These are phyloP conservation scores for Aramus guarauna DNA, from an alignment of 2,113 vertebrate genomes.

Conservation along the genomic window DNA sequence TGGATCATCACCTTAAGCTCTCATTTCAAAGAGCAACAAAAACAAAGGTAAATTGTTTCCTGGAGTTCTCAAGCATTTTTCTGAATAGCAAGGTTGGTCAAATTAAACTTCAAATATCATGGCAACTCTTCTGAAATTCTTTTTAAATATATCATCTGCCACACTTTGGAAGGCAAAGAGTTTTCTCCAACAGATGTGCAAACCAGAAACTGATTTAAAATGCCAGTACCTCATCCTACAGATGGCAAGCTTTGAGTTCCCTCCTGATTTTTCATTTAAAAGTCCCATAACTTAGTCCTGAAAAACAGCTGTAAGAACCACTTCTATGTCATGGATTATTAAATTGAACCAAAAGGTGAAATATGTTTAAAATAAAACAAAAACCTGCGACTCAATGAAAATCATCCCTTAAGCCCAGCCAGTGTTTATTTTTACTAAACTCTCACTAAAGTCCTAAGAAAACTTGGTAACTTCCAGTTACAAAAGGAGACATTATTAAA, in stretches of 20 bases:
- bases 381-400: background rate
- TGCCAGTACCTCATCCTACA: background rate
- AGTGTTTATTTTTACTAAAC: background rate
- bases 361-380: background rate
- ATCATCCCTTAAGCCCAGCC: background rate
- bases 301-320: background rate
- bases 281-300: background rate
- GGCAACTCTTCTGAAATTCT: background rate
- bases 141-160: background rate
- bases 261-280: background rate
- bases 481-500: background rate
- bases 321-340: background rate
- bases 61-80: background rate
- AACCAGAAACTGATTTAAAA: background rate
- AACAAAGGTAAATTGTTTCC: background rate
- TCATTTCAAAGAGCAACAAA: slow-evolving; percentile 10
- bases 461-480: background rate
- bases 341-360: background rate
- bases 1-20: background rate
- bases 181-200: background rate
- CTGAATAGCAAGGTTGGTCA: background rate
- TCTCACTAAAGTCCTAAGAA: background rate
- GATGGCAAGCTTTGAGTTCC: background rate
- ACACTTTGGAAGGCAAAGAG: background rate
- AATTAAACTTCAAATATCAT: slow-evolving; percentile 2